A percentile compares a stretch with the other conserved stretches of the same genome.
Conservation (phyloP, 2,888 invertebrate species). For the Digitonthophagus gazella region DNA sequence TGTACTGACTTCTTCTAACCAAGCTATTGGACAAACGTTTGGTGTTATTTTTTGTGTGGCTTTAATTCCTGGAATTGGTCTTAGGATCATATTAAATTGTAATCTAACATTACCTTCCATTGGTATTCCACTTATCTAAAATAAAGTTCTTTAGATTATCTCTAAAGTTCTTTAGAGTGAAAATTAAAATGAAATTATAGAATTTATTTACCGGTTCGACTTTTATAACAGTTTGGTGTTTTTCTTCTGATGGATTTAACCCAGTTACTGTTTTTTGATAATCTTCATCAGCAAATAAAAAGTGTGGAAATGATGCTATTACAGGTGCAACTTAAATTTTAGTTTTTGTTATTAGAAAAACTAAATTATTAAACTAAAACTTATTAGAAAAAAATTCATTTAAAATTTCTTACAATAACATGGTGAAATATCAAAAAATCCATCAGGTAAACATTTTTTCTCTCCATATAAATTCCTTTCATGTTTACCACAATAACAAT, state of each 20-base stretch:
- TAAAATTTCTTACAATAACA: slow-evolving; percentile 16
- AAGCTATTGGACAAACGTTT: slow-evolving; percentile 60
- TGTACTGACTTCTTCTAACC: slow-evolving; percentile 64
- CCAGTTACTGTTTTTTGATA: slow-evolving; percentile 60
- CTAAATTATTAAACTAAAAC: no score
- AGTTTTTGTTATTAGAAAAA: neutral
- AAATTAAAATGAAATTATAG: neutral
- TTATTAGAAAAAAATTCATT: neutral
- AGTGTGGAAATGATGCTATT: slow-evolving; percentile 68
- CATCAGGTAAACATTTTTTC: slow-evolving; percentile 24
- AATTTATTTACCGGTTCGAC: slow-evolving; percentile 65
- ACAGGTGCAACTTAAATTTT: slow-evolving; percentile 56
- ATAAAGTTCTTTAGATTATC: neutral
- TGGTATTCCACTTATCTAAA: slow-evolving; percentile 61
- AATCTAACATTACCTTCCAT: slow-evolving; percentile 60
- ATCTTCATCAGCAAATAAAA: slow-evolving; percentile 58
- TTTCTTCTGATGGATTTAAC: slow-evolving; percentile 55
- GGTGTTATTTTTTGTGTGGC: slow-evolving; percentile 53
- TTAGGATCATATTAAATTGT: slow-evolving; percentile 65
- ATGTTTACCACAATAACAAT: slow-evolving; percentile 21
- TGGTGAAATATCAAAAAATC: slow-evolving; percentile 24
- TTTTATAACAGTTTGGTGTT: slow-evolving; percentile 65
- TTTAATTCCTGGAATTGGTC: slow-evolving; percentile 53
- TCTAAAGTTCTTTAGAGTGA: neutral
- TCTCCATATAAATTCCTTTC: slow-evolving; percentile 21